Evolutionary conservation across 2,888 invertebrate genomes (phyloP).

Genomic region (Sinodicranocentrus sp.): DNA sequence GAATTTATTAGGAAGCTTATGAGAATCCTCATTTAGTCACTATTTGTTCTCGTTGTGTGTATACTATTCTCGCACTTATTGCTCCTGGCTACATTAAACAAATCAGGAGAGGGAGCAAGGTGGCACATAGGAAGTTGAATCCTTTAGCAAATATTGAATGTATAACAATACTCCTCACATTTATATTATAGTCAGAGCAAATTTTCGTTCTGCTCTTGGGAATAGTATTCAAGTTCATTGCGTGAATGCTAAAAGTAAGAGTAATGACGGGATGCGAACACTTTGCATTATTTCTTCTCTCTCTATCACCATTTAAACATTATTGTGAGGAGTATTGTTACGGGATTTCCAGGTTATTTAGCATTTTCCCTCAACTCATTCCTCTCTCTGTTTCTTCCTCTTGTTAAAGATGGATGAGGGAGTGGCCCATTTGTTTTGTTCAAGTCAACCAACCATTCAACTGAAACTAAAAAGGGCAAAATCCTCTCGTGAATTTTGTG

Average conservation of each 20-base stretch:
- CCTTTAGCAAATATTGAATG: no score
- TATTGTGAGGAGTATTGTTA: neutral
- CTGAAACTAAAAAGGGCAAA: conserved; percentile 38
- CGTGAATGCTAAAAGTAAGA: conserved; percentile 6
- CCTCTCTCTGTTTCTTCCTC: neutral
- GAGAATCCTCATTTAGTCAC: conserved; percentile 2
- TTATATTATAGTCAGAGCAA: no score
- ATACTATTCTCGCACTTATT: no score
- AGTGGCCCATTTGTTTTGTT: conserved; percentile 59
- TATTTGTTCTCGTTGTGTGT: conserved; percentile 8
- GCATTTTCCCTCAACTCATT: conserved; percentile 9
- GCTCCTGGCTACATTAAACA: no score
- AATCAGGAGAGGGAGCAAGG: no score
- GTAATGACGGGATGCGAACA: conserved; percentile 11
- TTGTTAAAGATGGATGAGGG: conserved; percentile 46
- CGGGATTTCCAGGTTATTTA: conserved; percentile 39
- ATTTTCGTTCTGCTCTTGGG: conserved; percentile 9
- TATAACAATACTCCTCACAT: no score
- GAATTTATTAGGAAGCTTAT: conserved; percentile 16
- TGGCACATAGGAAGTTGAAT: no score
- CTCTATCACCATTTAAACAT: conserved; percentile 12
- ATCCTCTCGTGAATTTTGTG: conserved; percentile 28
- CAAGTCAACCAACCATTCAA: conserved; percentile 43
- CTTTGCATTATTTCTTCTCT: conserved; percentile 7
- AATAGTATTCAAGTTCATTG: conserved; percentile 6